These are phyloP conservation scores for Halyomorpha halys DNA, from an alignment of 1,140 invertebrate species.

Conservation along the genomic window DNA sequence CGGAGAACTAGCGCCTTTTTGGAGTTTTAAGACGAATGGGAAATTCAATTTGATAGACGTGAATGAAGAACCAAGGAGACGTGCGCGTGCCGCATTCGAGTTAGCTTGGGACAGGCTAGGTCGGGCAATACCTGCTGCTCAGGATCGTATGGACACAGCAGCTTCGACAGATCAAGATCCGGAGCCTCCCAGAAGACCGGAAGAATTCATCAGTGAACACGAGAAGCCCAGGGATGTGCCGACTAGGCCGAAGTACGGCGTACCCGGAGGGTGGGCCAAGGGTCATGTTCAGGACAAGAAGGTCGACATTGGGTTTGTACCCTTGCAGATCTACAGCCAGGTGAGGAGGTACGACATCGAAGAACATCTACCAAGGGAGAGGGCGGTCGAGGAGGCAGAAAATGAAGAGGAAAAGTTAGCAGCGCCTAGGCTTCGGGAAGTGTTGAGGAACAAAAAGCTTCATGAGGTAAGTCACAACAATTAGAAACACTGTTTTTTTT, in stretches of 20 bases:
- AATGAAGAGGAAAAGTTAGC: conserved; percentile 48
- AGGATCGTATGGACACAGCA: not conserved
- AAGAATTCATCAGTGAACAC: conserved; percentile 34
- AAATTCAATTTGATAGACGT: not conserved
- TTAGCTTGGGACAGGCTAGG: not conserved
- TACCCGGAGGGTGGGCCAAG: conserved; percentile 41
- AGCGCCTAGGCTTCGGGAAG: conserved; percentile 50
- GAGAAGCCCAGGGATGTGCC: conserved; percentile 38
- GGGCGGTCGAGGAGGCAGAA: conserved; percentile 43
- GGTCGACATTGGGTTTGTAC: conserved; percentile 47
- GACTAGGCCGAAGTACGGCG: conserved; percentile 42
- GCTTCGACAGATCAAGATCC: not conserved
- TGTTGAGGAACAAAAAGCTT: conserved; percentile 55
- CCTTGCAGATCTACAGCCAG: conserved; percentile 53
- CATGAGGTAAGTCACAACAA: conserved; percentile 36
- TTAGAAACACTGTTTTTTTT: no score
- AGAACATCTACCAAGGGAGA: conserved; percentile 46
- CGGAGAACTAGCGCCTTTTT: not conserved
- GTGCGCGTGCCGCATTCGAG: not conserved
- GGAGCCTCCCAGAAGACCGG: not conserved
- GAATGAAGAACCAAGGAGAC: not conserved
- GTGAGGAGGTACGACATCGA: conserved; percentile 47
- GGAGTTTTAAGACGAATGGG: not conserved
- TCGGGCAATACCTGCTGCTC: not conserved
- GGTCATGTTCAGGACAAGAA: conserved; percentile 33